A percentile compares a stretch with the other conserved stretches of the same genome.
Conservation (phyloP, 1,140 invertebrate genomes). For the Uloborus diversus region DNA sequence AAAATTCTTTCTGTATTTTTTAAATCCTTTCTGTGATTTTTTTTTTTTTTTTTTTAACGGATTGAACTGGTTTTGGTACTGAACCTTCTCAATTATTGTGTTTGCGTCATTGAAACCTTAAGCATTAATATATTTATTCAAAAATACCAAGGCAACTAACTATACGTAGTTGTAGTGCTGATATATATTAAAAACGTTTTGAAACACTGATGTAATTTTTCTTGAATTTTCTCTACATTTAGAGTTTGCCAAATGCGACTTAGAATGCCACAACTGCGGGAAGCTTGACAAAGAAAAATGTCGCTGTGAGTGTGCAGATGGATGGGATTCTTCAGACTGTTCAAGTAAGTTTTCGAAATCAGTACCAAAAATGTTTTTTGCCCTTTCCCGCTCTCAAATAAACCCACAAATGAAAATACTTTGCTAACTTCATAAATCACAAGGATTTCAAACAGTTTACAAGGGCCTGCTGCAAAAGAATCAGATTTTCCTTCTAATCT, state of each 20-base stretch:
- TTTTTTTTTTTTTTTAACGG: too few relatives aligned
- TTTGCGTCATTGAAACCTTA: too few relatives aligned
- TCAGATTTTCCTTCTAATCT: neutral
- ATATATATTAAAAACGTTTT: too few relatives aligned
- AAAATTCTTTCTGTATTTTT: too few relatives aligned
- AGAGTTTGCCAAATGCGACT: conserved; percentile 13
- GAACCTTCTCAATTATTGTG: too few relatives aligned
- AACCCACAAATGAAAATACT: neutral
- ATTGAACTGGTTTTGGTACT: too few relatives aligned
- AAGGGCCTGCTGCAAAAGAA: neutral
- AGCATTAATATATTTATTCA: too few relatives aligned
- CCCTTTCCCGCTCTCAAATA: neutral
- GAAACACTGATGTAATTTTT: too few relatives aligned
- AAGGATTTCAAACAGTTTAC: neutral
- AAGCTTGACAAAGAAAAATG: neutral
- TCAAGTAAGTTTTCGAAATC: conserved; percentile 11
- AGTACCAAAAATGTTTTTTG: neutral
- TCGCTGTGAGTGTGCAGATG: conserved; percentile 18
- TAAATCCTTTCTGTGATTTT: too few relatives aligned
- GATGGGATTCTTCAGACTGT: conserved; percentile 26
- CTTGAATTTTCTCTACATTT: neutral
- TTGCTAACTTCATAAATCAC: neutral
- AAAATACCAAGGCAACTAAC: too few relatives aligned
- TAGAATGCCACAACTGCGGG: conserved; percentile 43
- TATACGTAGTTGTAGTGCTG: too few relatives aligned